Evolutionary conservation across 2,888 invertebrate genomes (phyloP), one percentile per base, ranked within the genome.

Genomic region (Megastigmus dorsalis): DNA sequence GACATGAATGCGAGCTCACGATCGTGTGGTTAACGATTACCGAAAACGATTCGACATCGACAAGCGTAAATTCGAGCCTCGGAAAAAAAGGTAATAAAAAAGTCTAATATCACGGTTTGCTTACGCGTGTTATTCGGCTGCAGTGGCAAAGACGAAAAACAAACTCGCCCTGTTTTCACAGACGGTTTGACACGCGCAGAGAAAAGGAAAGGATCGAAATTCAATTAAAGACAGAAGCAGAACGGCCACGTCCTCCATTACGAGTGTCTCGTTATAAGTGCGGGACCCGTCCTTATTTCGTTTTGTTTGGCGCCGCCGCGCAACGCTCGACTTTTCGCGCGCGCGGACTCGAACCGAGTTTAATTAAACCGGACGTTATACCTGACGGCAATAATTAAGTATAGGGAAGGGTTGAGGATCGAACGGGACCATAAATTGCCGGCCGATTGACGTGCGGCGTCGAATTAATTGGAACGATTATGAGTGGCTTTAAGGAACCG

Each of bases 341-440:
- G n/a, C 43, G 33, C 50, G 3, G 15, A 48, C 43, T n/a, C 48
- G 30, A 41, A 23, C 54, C n/a, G 20, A 63, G 23, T 26, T 69
- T 63, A 63, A 74, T 74, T 57, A 68, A 74, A 63, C 50, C 57
- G 28, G 63, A 57, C 20, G 57, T 10, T n/a, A n/a, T 50, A 62
- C 18, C 41, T 20, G 54, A 52, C 26, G 45, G 52, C 33, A 60
- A 67, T 73, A 50, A 72, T 59, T 71, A 67, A 67, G 36, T 67
- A 57, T 41, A 43, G 43, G 33, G 7, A 20, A 45, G 54, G 10
- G n/a, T n/a, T n/a, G 43, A 54, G n/a, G 59, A 48, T 15, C 20
- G 38, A 63, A 50, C 45, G 36, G 36, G 20, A 38, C n/a, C 59
- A 26, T 62, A 63, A 60, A 70, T 70, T 45, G 54, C 54, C 15